Percentiles rank a stretch among this genome's conserved stretches.
Evolutionary conservation across 2,113 vertebrate species (phyloP).

Genomic region (Cinclus cinclus): DNA sequence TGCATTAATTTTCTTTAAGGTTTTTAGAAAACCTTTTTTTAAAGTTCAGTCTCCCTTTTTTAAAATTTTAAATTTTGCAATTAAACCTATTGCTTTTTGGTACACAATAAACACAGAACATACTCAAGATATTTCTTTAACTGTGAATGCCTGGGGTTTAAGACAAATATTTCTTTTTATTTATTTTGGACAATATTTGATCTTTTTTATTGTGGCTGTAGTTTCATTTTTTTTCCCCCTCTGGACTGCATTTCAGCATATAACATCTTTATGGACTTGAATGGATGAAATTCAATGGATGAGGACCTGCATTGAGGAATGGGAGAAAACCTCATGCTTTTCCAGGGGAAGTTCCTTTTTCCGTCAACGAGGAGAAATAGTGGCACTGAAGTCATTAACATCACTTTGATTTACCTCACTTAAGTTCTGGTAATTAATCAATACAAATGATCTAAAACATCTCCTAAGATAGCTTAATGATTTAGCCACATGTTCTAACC

Average conservation of each 20-base stretch:
- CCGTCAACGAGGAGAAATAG: neutral
- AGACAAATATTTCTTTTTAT: neutral
- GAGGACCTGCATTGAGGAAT: neutral
- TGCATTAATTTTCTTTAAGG: neutral
- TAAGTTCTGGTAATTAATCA: neutral
- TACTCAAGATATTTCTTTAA: neutral
- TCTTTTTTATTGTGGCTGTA: neutral
- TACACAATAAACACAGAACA: neutral
- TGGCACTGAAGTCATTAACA: neutral
- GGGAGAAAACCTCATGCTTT: neutral
- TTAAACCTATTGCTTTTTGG: neutral
- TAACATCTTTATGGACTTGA: neutral
- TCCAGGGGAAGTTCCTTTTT: neutral
- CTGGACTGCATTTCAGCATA: neutral
- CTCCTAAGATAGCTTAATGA: neutral
- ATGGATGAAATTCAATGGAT: neutral
- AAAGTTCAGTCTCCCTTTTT: rapidly evolving
- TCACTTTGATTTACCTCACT: neutral
- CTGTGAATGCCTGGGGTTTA: neutral
- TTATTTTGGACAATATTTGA: neutral
- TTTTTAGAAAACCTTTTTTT: neutral
- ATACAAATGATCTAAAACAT: neutral
- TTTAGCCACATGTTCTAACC: neutral
- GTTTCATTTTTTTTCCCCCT: rapidly evolving
- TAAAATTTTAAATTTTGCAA: neutral